Percentiles rank a stretch among this genome's conserved stretches.
These are phyloP conservation scores for Pseudopleuronectes americanus DNA, from an alignment of 2,797 vertebrate species.

Conservation along the genomic window DNA sequence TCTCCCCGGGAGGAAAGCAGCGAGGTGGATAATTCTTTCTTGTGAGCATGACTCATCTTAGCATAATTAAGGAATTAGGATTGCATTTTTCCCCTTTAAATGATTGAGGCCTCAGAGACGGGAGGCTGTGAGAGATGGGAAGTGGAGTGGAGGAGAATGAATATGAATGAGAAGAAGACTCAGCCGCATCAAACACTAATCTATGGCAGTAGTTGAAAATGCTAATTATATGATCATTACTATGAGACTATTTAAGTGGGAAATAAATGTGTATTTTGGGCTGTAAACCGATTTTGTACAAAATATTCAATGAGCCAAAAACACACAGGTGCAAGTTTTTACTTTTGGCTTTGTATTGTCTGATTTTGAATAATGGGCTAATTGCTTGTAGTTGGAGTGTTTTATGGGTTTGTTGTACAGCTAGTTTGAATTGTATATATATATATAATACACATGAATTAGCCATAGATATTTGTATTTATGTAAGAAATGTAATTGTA, in stretches of 20 bases:
- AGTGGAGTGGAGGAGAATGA: constrained; percentile 16
- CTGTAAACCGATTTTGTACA: neutral
- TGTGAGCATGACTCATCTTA: constrained; percentile 62
- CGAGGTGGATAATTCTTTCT: constrained; percentile 56
- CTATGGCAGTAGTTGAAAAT: neutral
- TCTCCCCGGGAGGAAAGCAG: constrained; percentile 40
- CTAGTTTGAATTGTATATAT: no score
- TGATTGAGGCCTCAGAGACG: constrained; percentile 48
- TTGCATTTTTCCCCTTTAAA: constrained; percentile 49
- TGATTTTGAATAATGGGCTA: no score
- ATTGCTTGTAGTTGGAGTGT: no score
- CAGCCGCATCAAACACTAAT: constrained; percentile 4
- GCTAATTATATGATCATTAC: neutral
- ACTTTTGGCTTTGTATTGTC: no score
- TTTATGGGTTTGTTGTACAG: no score
- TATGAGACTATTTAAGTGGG: neutral
- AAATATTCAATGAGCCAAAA: neutral
- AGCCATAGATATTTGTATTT: no score
- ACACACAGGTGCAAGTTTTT: neutral
- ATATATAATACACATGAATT: no score
- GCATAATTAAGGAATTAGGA: constrained; percentile 69
- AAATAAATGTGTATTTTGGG: neutral
- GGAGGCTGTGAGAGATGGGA: constrained; percentile 1
- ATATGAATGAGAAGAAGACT: constrained; percentile 9
- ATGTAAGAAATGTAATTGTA: no score